Percentiles rank a stretch among this genome's conserved stretches.
These are phyloP conservation scores for Atta texana DNA, from an alignment of 1,140 invertebrate species.

Conservation along the genomic window DNA sequence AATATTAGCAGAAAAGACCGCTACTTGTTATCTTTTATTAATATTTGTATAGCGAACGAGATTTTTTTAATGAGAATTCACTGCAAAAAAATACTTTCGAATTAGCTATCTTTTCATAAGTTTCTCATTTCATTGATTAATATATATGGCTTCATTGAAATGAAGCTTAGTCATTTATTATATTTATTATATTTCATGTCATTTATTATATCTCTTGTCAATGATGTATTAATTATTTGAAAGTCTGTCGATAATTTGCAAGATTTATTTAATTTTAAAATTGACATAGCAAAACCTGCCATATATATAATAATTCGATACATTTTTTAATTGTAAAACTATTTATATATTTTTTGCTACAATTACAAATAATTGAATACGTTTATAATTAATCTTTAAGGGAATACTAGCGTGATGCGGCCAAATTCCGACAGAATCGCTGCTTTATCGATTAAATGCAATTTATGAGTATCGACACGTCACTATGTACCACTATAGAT, in stretches of 20 bases:
- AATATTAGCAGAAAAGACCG: background rate
- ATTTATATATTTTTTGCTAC: background rate
- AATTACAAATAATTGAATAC: background rate
- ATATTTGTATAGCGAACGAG: background rate
- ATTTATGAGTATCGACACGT: too few relatives aligned
- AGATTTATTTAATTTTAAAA: background rate
- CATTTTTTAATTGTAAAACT: background rate
- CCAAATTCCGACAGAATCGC: too few relatives aligned
- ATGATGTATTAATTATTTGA: background rate
- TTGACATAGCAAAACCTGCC: background rate
- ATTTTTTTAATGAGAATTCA: conserved; percentile 3
- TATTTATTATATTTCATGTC: too few relatives aligned
- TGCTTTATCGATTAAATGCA: too few relatives aligned
- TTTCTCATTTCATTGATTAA: background rate
- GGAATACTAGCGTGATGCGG: too few relatives aligned
- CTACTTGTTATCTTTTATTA: conserved; percentile 8
- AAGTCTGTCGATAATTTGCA: background rate
- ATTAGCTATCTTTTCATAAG: background rate
- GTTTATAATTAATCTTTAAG: background rate
- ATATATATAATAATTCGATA: background rate
- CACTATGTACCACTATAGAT: too few relatives aligned
- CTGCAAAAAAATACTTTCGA: background rate
- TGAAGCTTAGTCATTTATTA: background rate
- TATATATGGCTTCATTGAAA: background rate
- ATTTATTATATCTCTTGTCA: background rate